Base-by-base conservation (phyloP, 2,888 invertebrate species). In the Callosobruchus maculatus region DNA sequence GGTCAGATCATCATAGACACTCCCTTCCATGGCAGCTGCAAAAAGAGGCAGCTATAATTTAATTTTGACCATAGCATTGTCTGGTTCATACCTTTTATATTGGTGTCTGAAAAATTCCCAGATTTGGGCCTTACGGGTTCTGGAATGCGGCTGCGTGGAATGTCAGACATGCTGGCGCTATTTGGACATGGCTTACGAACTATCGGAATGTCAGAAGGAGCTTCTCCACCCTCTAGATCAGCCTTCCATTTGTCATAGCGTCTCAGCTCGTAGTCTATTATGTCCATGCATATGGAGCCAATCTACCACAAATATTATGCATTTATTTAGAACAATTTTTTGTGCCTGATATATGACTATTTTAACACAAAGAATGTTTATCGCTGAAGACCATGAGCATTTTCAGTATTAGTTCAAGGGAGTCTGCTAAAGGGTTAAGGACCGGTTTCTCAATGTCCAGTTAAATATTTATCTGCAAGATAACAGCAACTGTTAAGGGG, bases 261-360 rank as follows among this genome's bases (percentile, higher is more conserved):
- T 81, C 94, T 93, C 72, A 99, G 89, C 87, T 99, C 99, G 88
- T 95, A 96, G 84, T 98, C 98, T 78, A 99, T 93, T 73, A 99
- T 95, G 87, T 97, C 97, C 94, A 99, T 96, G 84, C 97, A 97
- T 74, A 99, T 89, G 0, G 98, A 98, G 70, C 98, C 98, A 85
- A 98, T 97, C 92, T 96, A 22, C 20, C 70, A 75, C 71, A 22
- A 70, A 22, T 70, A 26, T 26, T n/a, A n/a, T n/a, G n/a, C n/a
- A n/a, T n/a, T n/a, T n/a, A n/a, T n/a, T n/a, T n/a, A n/a, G n/a
- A n/a, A n/a, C n/a, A n/a, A n/a, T n/a, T n/a, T n/a, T n/a, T n/a
- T n/a, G n/a, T n/a, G n/a, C n/a, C n/a, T n/a, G n/a, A n/a, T n/a
- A n/a, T n/a, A n/a, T n/a, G n/a, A n/a, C n/a, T n/a, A n/a, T n/a